Percentiles rank a stretch among this genome's conserved stretches.
phyloP scores from a whole-genome alignment of 2,888 invertebrate genomes.

The Stomorhina lunata region DNA sequence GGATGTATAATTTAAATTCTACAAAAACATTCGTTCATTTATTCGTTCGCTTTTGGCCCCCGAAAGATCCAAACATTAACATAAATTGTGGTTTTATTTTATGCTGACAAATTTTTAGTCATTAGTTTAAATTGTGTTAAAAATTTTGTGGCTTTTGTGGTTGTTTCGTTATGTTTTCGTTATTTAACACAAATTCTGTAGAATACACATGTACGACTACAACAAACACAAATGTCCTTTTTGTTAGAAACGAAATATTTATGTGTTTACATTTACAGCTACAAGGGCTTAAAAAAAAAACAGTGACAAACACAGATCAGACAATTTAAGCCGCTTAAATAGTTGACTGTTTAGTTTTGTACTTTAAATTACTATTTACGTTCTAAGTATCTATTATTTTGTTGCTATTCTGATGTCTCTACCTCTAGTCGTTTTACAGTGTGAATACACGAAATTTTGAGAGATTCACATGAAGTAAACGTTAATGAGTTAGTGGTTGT shows the following conservation, averaged over 20 bases:
- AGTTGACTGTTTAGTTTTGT: conserved; percentile 17
- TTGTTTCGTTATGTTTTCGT: neutral
- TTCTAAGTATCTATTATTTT: neutral
- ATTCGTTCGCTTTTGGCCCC: neutral
- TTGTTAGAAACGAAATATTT: neutral
- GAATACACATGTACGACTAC: neutral
- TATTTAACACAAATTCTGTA: neutral
- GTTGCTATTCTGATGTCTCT: neutral
- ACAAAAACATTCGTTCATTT: conserved; percentile 17
- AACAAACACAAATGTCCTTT: neutral
- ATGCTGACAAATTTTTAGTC: conserved; percentile 63
- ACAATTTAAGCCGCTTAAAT: conserved; percentile 57
- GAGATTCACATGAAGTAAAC: conserved; percentile 16
- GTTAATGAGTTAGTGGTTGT: conserved; percentile 42
- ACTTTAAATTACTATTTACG: neutral
- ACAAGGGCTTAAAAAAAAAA: neutral
- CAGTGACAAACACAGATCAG: conserved; percentile 42
- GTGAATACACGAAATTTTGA: too few relatives aligned
- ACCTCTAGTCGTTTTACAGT: too few relatives aligned
- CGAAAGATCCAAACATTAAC: neutral
- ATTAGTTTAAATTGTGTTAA: conserved; percentile 64
- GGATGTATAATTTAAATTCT: conserved; percentile 45
- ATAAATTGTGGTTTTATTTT: conserved; percentile 63
- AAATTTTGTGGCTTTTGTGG: conserved; percentile 61
- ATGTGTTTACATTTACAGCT: neutral